Conservation (phyloP, 2,797 vertebrate genomes). For the Borostomias antarcticus region DNA sequence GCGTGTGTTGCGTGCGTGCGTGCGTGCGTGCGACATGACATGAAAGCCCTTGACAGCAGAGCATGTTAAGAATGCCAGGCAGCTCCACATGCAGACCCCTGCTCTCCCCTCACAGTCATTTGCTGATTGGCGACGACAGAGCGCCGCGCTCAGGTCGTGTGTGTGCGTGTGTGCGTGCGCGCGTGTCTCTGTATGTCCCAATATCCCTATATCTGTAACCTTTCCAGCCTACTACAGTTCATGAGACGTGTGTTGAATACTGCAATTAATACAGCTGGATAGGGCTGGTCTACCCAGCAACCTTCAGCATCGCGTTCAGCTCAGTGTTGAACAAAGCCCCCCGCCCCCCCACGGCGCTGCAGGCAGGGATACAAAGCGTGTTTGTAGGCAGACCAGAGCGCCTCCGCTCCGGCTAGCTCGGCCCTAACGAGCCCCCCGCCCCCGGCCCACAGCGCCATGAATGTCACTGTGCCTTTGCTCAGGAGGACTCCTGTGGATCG, state of each 20-base stretch:
- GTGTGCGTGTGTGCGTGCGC: not conserved
- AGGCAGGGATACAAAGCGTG: slow-evolving; percentile 31
- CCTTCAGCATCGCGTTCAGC: slow-evolving; percentile 37
- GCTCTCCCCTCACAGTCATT: slow-evolving; percentile 63
- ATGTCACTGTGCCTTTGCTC: slow-evolving; percentile 72
- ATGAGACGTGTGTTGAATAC: slow-evolving; percentile 26
- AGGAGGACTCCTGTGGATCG: slow-evolving; percentile 66
- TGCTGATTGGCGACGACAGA: slow-evolving; percentile 63
- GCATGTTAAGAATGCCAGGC: slow-evolving; percentile 54
- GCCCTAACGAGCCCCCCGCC: not conserved
- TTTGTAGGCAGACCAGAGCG: slow-evolving; percentile 50
- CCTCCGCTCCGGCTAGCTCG: slow-evolving; percentile 30
- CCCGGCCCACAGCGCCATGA: slow-evolving; percentile 54
- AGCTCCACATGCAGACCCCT: slow-evolving; percentile 54
- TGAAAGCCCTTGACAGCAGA: too few species aligned
- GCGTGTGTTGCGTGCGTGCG: not conserved
- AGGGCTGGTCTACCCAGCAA: slow-evolving; percentile 46
- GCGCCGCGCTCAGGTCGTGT: slow-evolving; percentile 27
- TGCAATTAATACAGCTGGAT: slow-evolving; percentile 3
- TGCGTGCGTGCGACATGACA: slow-evolving; percentile 53
- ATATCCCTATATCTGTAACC: too few species aligned
- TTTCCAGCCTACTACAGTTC: too few species aligned
- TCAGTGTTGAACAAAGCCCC: not conserved
- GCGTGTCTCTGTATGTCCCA: not conserved
- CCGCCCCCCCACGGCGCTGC: slow-evolving; percentile 4